Base-by-base conservation (phyloP, 2,888 invertebrate species). In the Chromoteleia sp. region DNA sequence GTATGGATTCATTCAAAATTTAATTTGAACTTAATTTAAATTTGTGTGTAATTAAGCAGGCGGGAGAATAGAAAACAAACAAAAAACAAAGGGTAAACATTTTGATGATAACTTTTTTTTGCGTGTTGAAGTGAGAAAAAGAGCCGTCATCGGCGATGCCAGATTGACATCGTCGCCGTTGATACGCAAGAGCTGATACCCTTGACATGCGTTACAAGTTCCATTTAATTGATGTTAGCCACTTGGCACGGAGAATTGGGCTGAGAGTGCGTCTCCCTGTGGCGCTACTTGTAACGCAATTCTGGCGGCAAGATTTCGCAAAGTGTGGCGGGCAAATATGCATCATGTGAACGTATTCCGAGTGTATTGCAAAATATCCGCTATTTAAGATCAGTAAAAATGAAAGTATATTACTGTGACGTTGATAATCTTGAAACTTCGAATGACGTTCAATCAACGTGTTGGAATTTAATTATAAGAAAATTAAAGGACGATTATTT, bases 161-260 rank as follows among this genome's bases (percentile, higher is more conserved):
- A 70, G 61, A 63, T 68, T 29, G 54, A 52, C 45, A n/a, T 45
- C 45, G 45, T 45, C 19, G 45, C 45, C 43, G 82, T 50, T 56
- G 63, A 83, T 79, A 75, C 63, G 75, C 65, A 78, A 83, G 59
- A 74, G 52, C 70, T 30, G 52, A 58, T 81, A 81, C 83, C 85
- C 85, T 86, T 86, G 85, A 86, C 86, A 86, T 83, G 84, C 78
- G 81, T 48, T 48, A 33, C 52, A 33, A 54, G 52, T 54, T 54
- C 50, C 50, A 50, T 29, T 88, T 86, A 84, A 87, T 88, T 83
- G 84, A 84, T 86, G 84, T 84, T 84, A 79, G 85, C 85, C 77
- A 84, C 82, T 85, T 86, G 87, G 86, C 84, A 87, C 84, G 77
- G 84, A 76, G 74, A 86, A 84, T 83, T 85, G 80, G 83, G 84